Conservation (phyloP, 1,140 invertebrate species). For the Centruroides sculpturatus region DNA sequence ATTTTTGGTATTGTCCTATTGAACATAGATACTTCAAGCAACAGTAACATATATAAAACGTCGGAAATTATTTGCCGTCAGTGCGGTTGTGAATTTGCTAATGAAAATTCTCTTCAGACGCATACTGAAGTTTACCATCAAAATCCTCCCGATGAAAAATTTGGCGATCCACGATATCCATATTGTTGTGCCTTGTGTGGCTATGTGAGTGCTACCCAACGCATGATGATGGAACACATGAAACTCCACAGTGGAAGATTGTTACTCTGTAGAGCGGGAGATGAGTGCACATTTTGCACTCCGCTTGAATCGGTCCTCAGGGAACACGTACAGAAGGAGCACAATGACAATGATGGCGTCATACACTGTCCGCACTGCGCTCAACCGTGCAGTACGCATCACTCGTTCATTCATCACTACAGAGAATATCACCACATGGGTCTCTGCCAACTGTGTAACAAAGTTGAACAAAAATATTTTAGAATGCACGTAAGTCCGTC, state of each 20-base stretch:
- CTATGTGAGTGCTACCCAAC: conserved; percentile 28
- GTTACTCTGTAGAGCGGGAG: conserved; percentile 24
- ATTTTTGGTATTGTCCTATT: no score
- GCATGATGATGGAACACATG: conserved; percentile 35
- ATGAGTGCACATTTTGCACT: conserved; percentile 23
- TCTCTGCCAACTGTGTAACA: conserved; percentile 7
- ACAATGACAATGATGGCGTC: conserved; percentile 22
- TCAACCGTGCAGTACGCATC: conserved; percentile 7
- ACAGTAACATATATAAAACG: not conserved
- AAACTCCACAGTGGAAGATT: conserved; percentile 28
- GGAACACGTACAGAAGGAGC: conserved; percentile 23
- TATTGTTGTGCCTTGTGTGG: conserved; percentile 33
- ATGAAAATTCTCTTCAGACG: conserved; percentile 33
- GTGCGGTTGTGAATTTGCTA: conserved; percentile 37
- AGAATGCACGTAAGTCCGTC: not conserved
- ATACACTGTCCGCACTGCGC: conserved; percentile 29
- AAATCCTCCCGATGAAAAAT: conserved; percentile 17
- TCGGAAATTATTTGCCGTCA: conserved; percentile 32
- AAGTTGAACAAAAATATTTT: conserved; percentile 11
- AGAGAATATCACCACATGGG: conserved; percentile 8
- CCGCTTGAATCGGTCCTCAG: conserved; percentile 24
- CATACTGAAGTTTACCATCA: conserved; percentile 32
- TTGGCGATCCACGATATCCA: conserved; percentile 14
- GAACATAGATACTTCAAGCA: no score
- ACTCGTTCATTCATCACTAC: conserved; percentile 10